Evolutionary conservation across 2,888 invertebrate genomes (phyloP).

Genomic region (Eristalis tenax): DNA sequence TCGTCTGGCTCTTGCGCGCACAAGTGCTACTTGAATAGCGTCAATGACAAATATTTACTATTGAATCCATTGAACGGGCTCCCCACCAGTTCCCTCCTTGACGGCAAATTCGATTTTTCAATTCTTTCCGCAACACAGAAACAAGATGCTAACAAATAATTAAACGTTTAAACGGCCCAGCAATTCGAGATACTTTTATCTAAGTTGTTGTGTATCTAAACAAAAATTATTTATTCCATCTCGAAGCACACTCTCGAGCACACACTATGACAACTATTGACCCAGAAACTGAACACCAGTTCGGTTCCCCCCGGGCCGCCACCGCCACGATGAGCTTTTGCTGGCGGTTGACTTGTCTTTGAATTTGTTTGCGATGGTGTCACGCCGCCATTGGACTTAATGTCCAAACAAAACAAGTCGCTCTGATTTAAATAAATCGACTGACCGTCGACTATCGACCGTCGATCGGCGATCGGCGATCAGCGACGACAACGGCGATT

Average conservation of each 20-base stretch:
- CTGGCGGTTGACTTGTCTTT: neutral
- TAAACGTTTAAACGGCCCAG: constrained; percentile 5
- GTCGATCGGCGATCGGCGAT: neutral
- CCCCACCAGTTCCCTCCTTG: neutral
- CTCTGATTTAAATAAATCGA: constrained; percentile 29
- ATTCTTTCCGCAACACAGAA: neutral
- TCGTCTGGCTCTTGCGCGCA: neutral
- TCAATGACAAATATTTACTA: constrained; percentile 41
- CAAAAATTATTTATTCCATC: constrained; percentile 30
- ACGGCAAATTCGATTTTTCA: neutral
- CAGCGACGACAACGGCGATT: too few relatives aligned
- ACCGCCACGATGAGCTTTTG: neutral
- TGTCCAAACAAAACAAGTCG: constrained; percentile 5
- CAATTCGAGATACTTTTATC: neutral
- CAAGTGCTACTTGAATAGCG: constrained; percentile 28
- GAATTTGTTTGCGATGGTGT: constrained; percentile 12
- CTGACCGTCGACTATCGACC: neutral
- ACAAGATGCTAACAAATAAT: constrained; percentile 13
- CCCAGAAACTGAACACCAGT: constrained; percentile 30
- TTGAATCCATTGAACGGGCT: neutral
- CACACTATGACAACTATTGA: constrained; percentile 41
- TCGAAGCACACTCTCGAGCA: constrained; percentile 11
- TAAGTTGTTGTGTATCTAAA: constrained; percentile 15
- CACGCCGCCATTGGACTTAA: constrained; percentile 10
- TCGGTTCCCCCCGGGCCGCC: neutral